A percentile compares a stretch with the other conserved stretches of the same genome.
These are phyloP conservation scores for Aramus guarauna DNA, from an alignment of 2,113 vertebrate genomes.

Conservation along the genomic window DNA sequence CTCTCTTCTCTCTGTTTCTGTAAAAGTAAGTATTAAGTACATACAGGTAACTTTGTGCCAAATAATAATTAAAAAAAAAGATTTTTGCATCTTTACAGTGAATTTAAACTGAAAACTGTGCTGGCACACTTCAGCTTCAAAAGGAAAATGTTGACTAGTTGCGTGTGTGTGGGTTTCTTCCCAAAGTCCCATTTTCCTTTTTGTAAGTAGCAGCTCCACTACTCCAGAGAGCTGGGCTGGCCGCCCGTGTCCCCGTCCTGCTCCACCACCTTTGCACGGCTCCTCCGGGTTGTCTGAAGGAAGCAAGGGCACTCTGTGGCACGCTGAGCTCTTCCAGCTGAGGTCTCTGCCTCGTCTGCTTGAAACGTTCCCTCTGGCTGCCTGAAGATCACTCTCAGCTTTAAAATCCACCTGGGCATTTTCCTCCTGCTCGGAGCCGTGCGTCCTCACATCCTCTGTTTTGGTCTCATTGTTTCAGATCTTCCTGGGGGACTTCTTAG, in stretches of 20 bases:
- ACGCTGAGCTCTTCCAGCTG: neutral
- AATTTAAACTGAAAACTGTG: neutral
- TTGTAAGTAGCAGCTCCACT: neutral
- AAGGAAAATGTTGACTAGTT: neutral
- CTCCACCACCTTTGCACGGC: neutral
- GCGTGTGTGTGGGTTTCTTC: no score
- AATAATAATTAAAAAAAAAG: no score
- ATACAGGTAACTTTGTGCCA: neutral
- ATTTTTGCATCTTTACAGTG: neutral
- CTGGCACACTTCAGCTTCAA: neutral
- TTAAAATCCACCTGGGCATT: conserved; percentile 25
- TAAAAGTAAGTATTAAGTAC: neutral
- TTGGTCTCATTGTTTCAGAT: conserved; percentile 22
- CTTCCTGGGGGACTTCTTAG: conserved; percentile 32
- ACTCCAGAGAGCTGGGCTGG: neutral
- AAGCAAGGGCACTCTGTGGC: neutral
- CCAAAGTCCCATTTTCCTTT: neutral
- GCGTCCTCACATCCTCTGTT: neutral
- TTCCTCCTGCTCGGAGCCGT: neutral
- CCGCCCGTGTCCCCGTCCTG: neutral
- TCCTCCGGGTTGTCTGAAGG: neutral
- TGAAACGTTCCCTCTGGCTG: neutral
- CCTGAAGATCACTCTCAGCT: neutral
- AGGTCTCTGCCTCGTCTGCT: neutral
- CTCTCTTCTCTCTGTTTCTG: neutral